phyloP scores from a whole-genome alignment of 2,888 invertebrate genomes.

The Piscicola geometra region DNA sequence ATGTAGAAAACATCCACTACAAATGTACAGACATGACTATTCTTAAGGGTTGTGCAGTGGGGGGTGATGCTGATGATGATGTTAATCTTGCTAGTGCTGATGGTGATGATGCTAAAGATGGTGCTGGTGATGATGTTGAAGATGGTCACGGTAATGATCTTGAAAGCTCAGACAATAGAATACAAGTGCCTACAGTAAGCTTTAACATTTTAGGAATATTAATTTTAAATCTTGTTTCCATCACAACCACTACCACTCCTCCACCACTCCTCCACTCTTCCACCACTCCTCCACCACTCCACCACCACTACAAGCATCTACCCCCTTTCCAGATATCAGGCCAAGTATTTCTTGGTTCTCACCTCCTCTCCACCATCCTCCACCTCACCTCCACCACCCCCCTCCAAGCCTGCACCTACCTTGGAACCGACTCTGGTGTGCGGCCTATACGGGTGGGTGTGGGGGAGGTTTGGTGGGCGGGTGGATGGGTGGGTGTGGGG shows the following conservation, averaged over 20 bases:
- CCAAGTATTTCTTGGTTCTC: conserved; percentile 55
- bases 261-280: neutral
- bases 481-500: neutral
- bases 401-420: conserved; percentile 59
- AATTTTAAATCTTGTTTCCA: too few species aligned
- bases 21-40: neutral
- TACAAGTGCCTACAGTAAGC: too few species aligned
- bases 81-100: neutral
- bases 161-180: too few species aligned
- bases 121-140: too few species aligned
- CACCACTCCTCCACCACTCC: neutral
- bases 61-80: neutral
- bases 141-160: too few species aligned
- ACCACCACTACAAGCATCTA: neutral
- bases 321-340: conserved; percentile 51
- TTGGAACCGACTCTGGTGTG: conserved; percentile 59
- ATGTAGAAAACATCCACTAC: neutral
- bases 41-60: neutral
- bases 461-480: neutral
- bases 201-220: too few species aligned
- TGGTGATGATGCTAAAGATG: too few species aligned
- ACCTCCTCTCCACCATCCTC: conserved; percentile 46
- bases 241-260: neutral
- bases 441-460: conserved; percentile 50
- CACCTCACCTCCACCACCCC: conserved; percentile 56